Evolutionary conservation across 2,113 vertebrate genomes (phyloP).

Genomic region (Origma solitaria): DNA sequence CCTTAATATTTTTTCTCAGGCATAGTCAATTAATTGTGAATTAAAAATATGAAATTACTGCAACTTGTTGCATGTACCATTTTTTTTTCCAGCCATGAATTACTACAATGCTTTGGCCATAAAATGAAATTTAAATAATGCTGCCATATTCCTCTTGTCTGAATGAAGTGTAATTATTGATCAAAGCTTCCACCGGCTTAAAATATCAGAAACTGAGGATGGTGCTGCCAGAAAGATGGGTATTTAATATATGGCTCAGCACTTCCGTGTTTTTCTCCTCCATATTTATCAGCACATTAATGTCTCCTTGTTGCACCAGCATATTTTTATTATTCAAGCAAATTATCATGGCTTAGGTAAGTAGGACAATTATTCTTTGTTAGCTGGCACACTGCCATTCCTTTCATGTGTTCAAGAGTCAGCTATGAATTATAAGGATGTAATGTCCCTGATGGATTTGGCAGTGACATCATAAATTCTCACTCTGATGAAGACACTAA

Average conservation of each 20-base stretch:
- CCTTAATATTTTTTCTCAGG: not conserved
- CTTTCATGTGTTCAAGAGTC: slow-evolving; percentile 44
- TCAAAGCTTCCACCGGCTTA: not conserved
- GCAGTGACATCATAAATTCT: slow-evolving; percentile 55
- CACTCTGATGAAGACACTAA: slow-evolving; percentile 32
- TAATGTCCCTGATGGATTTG: slow-evolving; percentile 31
- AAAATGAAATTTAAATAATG: not conserved
- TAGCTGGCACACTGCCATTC: slow-evolving; percentile 12
- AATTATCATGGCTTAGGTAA: slow-evolving; percentile 30
- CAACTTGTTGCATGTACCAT: not conserved
- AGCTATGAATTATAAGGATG: slow-evolving; percentile 38
- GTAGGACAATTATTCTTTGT: slow-evolving; percentile 44
- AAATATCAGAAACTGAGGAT: not conserved
- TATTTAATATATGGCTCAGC: not conserved
- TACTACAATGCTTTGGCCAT: not conserved
- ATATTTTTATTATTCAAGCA: slow-evolving; percentile 31
- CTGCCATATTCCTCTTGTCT: not conserved
- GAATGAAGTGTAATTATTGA: not conserved
- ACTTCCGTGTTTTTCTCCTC: not conserved
- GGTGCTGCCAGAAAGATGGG: not conserved
- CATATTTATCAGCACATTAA: not conserved
- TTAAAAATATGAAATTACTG: not conserved
- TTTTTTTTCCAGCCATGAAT: not conserved
- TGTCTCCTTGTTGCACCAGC: slow-evolving; percentile 9
- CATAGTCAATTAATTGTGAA: not conserved